Conservation (phyloP, 2,797 vertebrate species). For the Gambelia wislizenii region DNA sequence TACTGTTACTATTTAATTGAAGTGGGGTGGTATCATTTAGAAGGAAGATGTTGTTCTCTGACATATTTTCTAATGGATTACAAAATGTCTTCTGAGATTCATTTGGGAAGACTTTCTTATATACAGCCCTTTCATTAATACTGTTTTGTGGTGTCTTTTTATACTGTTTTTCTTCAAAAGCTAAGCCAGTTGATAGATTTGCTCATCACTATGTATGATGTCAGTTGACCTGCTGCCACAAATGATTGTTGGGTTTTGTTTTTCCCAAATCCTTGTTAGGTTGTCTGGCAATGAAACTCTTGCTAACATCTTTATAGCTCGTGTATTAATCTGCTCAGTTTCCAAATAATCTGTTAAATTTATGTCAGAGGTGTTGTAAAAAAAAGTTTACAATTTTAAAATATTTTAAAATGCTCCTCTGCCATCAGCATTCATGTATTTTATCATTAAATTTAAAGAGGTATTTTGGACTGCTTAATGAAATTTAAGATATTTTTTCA, state of each 20-base stretch:
- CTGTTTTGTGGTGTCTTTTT: neutral
- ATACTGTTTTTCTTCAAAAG: neutral
- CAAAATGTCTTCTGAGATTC: neutral
- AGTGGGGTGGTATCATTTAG: neutral
- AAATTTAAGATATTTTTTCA: neutral
- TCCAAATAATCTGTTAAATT: neutral
- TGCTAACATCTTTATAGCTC: neutral
- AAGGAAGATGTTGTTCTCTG: neutral
- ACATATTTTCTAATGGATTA: neutral
- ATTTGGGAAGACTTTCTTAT: neutral
- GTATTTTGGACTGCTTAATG: neutral
- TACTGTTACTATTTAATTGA: constrained; percentile 17
- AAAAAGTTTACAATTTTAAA: neutral
- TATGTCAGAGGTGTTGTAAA: neutral
- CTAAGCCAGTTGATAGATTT: neutral
- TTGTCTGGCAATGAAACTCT: neutral
- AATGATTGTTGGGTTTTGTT: neutral
- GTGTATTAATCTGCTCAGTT: neutral
- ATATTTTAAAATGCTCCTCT: neutral
- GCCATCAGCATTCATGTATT: neutral
- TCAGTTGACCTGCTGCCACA: constrained; percentile 15
- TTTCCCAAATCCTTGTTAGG: neutral
- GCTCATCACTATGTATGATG: constrained; percentile 6
- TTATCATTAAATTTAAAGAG: neutral
- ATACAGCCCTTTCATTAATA: accelerated